These are phyloP conservation scores for Drepanosiphum platanoidis DNA, from an alignment of 2,888 invertebrate genomes.

Conservation along the genomic window DNA sequence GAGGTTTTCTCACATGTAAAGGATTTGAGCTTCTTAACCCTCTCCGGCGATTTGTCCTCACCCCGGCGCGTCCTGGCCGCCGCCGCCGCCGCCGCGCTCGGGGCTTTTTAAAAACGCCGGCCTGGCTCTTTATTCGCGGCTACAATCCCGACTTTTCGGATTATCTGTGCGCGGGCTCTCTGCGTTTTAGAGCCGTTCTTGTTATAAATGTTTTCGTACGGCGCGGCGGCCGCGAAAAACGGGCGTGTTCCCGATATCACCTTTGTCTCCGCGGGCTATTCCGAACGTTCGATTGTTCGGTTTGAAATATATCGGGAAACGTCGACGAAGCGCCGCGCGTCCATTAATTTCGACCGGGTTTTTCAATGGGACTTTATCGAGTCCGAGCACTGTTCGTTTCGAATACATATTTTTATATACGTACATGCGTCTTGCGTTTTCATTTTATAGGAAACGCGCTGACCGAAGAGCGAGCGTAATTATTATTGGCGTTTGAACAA, in stretches of 20 bases:
- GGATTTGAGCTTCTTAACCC: conserved; percentile 5
- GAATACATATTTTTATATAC: not conserved
- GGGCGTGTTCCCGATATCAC: conserved; percentile 17
- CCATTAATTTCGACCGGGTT: not conserved
- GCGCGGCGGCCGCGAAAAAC: not conserved
- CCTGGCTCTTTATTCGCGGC: conserved; percentile 30
- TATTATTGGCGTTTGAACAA: too few relatives aligned
- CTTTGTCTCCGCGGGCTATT: not conserved
- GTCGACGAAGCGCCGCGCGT: not conserved
- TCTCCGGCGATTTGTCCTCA: not conserved
- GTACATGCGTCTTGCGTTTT: too few relatives aligned
- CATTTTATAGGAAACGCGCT: too few relatives aligned
- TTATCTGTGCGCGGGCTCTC: not conserved
- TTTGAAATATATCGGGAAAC: conserved; percentile 16
- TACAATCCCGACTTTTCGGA: not conserved
- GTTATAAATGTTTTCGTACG: conserved; percentile 34
- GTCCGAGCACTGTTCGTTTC: not conserved
- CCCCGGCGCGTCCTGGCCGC: not conserved
- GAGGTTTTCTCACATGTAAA: conserved; percentile 7
- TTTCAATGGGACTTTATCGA: conserved; percentile 12
- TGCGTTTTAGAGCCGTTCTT: not conserved
- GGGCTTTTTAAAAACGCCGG: not conserved
- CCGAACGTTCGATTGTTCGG: not conserved
- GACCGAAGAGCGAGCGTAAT: too few relatives aligned
- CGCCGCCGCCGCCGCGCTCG: not conserved